Evolutionary conservation across 2,888 invertebrate species (phyloP).

Genomic region (Dolichomitus sp.): DNA sequence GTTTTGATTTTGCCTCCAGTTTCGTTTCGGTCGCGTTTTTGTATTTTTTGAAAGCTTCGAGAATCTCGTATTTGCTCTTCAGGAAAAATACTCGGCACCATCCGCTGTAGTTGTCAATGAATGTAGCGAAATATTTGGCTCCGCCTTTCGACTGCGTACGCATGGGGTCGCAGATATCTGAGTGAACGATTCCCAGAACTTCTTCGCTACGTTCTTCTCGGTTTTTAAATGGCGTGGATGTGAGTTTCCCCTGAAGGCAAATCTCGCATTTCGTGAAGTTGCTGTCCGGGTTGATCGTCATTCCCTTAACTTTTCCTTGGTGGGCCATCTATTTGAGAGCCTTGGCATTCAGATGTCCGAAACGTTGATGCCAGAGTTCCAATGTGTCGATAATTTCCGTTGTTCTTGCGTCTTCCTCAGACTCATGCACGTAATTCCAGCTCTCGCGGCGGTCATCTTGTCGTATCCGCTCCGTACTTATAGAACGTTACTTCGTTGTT

Average conservation of each 20-base stretch:
- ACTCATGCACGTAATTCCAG: conserved; percentile 3
- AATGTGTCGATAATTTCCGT: background rate
- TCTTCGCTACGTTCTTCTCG: background rate
- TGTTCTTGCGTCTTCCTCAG: conserved; percentile 4
- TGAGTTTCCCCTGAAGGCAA: conserved; percentile 1
- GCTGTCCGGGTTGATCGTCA: conserved; percentile 3
- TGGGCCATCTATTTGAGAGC: conserved; percentile 8
- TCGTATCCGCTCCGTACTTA: conserved; percentile 19
- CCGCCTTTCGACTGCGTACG: conserved; percentile 8
- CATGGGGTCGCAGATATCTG: conserved; percentile 67
- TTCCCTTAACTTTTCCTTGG: conserved; percentile 23
- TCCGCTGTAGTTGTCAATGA: conserved; percentile 65
- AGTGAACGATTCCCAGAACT: conserved; percentile 68
- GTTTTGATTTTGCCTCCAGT: too few relatives aligned
- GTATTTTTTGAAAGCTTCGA: background rate
- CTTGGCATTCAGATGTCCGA: conserved; percentile 10
- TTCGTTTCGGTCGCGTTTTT: too few relatives aligned
- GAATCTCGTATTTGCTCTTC: conserved; percentile 25
- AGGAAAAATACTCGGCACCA: conserved; percentile 64
- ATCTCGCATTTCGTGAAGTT: conserved; percentile 26
- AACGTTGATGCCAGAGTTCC: conserved; percentile 18
- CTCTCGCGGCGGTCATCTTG: background rate
- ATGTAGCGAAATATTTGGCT: conserved; percentile 49
- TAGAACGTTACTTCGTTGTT: conserved; percentile 35
- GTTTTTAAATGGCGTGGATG: conserved; percentile 13